phyloP scores from a whole-genome alignment of 2,888 invertebrate genomes.

The Archips crataeganus region DNA sequence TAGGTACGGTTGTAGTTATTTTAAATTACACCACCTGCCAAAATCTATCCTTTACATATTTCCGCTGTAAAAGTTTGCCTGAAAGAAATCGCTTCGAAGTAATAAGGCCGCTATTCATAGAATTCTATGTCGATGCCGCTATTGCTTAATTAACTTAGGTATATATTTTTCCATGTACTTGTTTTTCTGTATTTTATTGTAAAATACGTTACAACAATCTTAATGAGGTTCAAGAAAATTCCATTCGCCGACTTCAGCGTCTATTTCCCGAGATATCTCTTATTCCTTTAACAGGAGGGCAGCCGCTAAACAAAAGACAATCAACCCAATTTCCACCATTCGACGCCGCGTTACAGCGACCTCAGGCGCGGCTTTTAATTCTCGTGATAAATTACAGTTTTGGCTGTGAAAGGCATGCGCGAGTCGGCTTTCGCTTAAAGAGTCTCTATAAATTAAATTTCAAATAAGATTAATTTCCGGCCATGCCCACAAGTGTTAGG shows the following conservation, averaged over 20 bases:
- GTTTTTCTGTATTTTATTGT: no score
- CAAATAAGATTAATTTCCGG: not conserved
- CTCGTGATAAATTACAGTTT: slow-evolving; percentile 71
- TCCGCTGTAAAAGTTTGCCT: no score
- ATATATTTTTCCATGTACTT: no score
- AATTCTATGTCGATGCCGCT: no score
- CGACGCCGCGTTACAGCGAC: slow-evolving; percentile 50
- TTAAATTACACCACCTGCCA: no score
- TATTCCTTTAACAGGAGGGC: slow-evolving; percentile 11
- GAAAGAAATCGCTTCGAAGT: no score
- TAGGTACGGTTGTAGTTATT: no score
- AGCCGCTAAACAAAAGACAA: slow-evolving; percentile 12
- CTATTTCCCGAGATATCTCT: slow-evolving; percentile 4
- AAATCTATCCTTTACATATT: no score
- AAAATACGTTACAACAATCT: not conserved
- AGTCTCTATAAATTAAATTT: slow-evolving; percentile 7
- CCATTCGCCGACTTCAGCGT: not conserved
- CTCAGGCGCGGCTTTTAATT: slow-evolving; percentile 65
- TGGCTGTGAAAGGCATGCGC: slow-evolving; percentile 27
- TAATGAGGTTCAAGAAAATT: slow-evolving; percentile 2
- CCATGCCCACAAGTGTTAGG: no score
- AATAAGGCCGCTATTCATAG: no score
- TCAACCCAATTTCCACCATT: slow-evolving; percentile 11
- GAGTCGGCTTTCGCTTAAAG: not conserved
- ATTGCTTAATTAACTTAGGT: no score